Conservation (phyloP, 1,140 invertebrate genomes). For the Drosophila sp. region DNA sequence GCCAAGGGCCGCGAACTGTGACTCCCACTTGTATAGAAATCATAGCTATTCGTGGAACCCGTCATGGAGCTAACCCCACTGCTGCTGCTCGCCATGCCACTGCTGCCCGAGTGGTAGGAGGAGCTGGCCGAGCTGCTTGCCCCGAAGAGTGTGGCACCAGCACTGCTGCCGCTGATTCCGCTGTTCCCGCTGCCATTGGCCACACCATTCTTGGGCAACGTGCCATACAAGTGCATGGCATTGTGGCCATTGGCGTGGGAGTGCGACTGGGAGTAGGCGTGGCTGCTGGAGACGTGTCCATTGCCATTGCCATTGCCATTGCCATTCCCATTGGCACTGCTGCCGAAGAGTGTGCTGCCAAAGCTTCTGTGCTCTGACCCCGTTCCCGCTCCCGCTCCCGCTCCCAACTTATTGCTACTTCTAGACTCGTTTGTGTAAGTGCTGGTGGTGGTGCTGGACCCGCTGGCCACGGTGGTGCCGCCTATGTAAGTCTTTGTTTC, state of each 20-base stretch:
- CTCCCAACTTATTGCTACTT: conserved; percentile 62
- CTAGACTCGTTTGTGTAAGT: conserved; percentile 72
- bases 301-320: conserved; percentile 50
- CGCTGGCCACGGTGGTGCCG: conserved; percentile 56
- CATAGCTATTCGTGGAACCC: conserved; percentile 82
- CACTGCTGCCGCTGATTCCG: conserved; percentile 35
- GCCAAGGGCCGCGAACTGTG: conserved; percentile 66
- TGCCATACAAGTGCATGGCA: conserved; percentile 81
- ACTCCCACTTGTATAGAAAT: conserved; percentile 70
- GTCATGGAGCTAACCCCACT: conserved; percentile 84
- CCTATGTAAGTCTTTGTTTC: conserved; percentile 77
- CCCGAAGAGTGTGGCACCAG: conserved; percentile 65
- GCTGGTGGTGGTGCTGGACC: conserved; percentile 57
- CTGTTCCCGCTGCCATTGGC: conserved; percentile 26
- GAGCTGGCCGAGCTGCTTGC: conserved; percentile 52
- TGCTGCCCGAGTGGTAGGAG: conserved; percentile 61
- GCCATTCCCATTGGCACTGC: conserved; percentile 60
- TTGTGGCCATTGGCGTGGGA: conserved; percentile 69
- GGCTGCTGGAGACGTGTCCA: conserved; percentile 26
- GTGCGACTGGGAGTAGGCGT: conserved; percentile 62
- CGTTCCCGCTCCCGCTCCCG: conserved; percentile 40
- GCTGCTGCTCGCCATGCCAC: conserved; percentile 76
- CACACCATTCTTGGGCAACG: conserved; percentile 76
- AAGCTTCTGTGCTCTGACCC: conserved; percentile 63
- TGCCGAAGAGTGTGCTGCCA: conserved; percentile 46